These are phyloP conservation scores for Coelinius sp. DNA, from an alignment of 2,888 invertebrate genomes.

Conservation along the genomic window DNA sequence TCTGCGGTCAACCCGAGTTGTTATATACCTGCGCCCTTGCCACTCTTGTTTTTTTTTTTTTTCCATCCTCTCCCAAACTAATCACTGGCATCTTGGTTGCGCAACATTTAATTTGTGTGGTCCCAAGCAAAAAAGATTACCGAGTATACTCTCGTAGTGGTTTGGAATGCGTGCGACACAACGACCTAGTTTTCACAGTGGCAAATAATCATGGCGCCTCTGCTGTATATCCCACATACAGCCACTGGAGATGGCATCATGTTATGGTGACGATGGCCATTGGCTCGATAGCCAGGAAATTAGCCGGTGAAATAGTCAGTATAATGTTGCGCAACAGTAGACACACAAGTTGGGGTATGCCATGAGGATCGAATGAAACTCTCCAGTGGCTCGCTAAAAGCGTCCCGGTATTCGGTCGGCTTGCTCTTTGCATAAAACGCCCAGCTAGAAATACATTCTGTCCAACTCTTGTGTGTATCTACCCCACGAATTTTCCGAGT, in stretches of 20 bases:
- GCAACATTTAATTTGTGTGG: slow-evolving; percentile 9
- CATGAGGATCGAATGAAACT: slow-evolving; percentile 3
- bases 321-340: slow-evolving; percentile 22
- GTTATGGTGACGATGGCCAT: background rate
- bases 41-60: background rate
- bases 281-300: background rate
- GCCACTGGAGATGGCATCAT: slow-evolving; percentile 2
- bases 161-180: slow-evolving; percentile 27
- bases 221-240: no score
- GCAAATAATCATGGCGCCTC: slow-evolving; percentile 10
- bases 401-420: slow-evolving; percentile 44
- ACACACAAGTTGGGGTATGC: background rate
- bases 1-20: background rate
- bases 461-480: slow-evolving; percentile 26
- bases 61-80: slow-evolving; percentile 14
- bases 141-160: background rate
- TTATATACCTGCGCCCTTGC: slow-evolving; percentile 16
- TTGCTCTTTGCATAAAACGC: slow-evolving; percentile 44
- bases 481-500: slow-evolving; percentile 18
- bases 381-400: slow-evolving; percentile 39
- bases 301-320: background rate
- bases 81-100: slow-evolving; percentile 10
- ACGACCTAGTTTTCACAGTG: slow-evolving; percentile 28
- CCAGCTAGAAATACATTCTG: slow-evolving; percentile 54
- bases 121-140: background rate